phyloP scores from a whole-genome alignment of 2,888 invertebrate species.

The Ophion obscuratus region DNA sequence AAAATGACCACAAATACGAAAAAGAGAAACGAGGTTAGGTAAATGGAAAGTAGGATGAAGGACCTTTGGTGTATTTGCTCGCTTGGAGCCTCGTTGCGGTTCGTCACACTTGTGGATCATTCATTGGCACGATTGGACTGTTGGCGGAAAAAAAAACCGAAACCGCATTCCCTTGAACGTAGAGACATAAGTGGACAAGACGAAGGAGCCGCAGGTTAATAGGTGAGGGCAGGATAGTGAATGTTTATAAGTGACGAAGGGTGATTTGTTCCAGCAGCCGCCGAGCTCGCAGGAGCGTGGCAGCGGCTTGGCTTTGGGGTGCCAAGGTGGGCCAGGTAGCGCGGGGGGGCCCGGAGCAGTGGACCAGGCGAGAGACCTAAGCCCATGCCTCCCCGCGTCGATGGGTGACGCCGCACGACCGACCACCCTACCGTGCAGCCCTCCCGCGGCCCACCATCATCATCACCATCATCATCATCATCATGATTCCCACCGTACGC shows the following conservation, averaged over 20 bases:
- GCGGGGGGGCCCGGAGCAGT: conserved; percentile 85
- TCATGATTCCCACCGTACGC: conserved; percentile 77
- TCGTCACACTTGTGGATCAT: too few relatives aligned
- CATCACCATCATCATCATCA: conserved; percentile 75
- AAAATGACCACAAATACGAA: background rate
- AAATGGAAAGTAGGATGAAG: too few relatives aligned
- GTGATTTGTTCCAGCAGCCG: conserved; percentile 86
- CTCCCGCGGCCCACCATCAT: conserved; percentile 82
- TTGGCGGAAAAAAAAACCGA: too few relatives aligned
- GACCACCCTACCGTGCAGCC: conserved; percentile 86
- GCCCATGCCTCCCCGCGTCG: conserved; percentile 90
- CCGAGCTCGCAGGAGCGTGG: conserved; percentile 84
- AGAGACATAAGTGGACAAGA: background rate
- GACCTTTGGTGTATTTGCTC: too few relatives aligned
- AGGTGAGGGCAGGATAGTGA: conserved; percentile 61
- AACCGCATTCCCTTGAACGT: too few relatives aligned
- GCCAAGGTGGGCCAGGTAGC: conserved; percentile 84
- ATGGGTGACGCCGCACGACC: conserved; percentile 86
- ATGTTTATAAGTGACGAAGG: conserved; percentile 60
- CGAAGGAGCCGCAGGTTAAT: conserved; percentile 65
- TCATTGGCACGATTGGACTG: too few relatives aligned
- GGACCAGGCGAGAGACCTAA: conserved; percentile 90
- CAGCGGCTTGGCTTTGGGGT: conserved; percentile 83
- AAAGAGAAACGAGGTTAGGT: background rate
- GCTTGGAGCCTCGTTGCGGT: too few relatives aligned